A percentile compares a stretch with the other conserved stretches of the same genome.
Evolutionary conservation across 2,797 vertebrate species (phyloP).

Genomic region (Anabacerthia variegaticeps): DNA sequence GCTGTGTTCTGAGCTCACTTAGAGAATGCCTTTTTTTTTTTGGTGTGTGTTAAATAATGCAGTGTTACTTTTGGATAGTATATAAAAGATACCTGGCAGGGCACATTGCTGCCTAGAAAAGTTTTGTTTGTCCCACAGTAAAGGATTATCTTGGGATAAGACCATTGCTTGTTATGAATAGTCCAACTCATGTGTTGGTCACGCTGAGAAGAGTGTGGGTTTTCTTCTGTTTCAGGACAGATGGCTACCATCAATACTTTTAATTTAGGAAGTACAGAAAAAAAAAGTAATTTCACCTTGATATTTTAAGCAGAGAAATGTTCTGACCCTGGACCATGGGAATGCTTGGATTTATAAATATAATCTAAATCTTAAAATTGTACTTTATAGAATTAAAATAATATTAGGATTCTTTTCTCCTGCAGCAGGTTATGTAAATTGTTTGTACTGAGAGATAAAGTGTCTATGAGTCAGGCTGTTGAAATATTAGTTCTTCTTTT

Average conservation of each 20-base stretch:
- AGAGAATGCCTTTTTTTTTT: background rate
- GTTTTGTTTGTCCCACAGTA: background rate
- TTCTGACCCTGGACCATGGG: background rate
- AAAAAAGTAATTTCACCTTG: background rate
- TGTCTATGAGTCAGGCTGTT: background rate
- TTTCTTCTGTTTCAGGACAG: background rate
- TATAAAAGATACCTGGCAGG: background rate
- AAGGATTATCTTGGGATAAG: background rate
- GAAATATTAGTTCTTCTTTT: background rate
- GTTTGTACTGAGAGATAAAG: background rate
- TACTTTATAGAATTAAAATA: background rate
- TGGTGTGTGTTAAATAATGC: background rate
- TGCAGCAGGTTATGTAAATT: background rate
- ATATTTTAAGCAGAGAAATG: background rate
- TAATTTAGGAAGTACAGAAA: background rate
- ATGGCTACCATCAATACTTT: background rate
- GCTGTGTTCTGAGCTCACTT: background rate
- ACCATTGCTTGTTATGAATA: background rate
- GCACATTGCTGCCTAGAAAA: background rate
- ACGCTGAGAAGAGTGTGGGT: rapidly evolving
- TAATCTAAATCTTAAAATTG: background rate
- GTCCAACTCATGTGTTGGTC: background rate
- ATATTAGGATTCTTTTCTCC: background rate
- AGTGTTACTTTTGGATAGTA: background rate
- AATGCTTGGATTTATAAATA: background rate